A percentile compares a stretch with the other conserved stretches of the same genome.
These are phyloP conservation scores for Bradypodion pumilum DNA, from an alignment of 2,797 vertebrate species.

Conservation along the genomic window DNA sequence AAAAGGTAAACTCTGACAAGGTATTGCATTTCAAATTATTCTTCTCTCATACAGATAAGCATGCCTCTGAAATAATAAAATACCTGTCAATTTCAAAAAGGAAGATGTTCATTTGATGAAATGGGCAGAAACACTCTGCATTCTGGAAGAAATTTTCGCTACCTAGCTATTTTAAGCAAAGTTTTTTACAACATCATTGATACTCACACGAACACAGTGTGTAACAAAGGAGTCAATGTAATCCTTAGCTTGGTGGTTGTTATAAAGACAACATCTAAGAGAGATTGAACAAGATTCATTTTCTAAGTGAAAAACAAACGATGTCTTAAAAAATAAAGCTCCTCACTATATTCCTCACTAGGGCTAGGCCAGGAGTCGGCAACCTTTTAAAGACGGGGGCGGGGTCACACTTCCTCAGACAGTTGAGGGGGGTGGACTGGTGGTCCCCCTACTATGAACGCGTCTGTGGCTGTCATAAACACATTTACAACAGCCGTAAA, in stretches of 20 bases:
- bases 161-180: neutral
- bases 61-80: neutral
- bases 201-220: slow-evolving; percentile 92
- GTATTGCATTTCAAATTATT: neutral
- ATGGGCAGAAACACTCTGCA: neutral
- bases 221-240: slow-evolving; percentile 99
- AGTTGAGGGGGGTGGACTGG: too few species aligned
- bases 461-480: too few species aligned
- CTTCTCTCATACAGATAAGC: neutral
- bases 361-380: too few species aligned
- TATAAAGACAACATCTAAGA: slow-evolving; percentile 94
- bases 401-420: too few species aligned
- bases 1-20: neutral
- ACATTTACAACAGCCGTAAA: too few species aligned
- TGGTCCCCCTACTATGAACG: too few species aligned
- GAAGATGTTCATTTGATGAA: neutral
- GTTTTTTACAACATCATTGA: neutral
- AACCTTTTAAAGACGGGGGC: too few species aligned
- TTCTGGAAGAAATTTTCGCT: neutral
- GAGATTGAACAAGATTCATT: slow-evolving; percentile 23
- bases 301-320: neutral
- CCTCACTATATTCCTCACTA: neutral
- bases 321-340: neutral
- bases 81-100: neutral
- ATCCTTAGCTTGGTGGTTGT: slow-evolving; percentile 98